phyloP scores from a whole-genome alignment of 1,140 invertebrate genomes.

The Melipona quadrifasciata region DNA sequence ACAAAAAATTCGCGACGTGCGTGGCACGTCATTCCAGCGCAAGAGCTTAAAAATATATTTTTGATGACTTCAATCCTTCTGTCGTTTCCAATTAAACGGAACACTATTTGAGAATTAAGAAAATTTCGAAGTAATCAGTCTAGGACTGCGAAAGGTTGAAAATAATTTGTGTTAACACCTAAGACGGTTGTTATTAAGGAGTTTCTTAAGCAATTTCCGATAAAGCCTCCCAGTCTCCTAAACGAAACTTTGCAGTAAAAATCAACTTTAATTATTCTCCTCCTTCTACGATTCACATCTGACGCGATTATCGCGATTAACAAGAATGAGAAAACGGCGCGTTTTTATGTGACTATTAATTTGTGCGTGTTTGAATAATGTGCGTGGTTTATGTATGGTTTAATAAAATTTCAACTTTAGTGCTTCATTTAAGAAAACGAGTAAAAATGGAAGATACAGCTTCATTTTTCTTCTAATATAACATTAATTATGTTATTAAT shows the following conservation, averaged over 20 bases:
- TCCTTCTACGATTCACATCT: not conserved
- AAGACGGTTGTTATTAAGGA: constrained; percentile 12
- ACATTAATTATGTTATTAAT: not conserved
- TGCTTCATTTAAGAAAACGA: not conserved
- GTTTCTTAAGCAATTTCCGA: constrained; percentile 21
- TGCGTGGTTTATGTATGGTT: not conserved
- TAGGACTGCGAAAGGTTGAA: constrained; percentile 6
- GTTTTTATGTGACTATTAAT: not conserved
- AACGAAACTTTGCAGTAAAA: constrained; percentile 16
- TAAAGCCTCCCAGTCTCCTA: not conserved
- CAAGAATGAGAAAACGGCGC: not conserved
- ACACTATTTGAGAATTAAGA: not conserved
- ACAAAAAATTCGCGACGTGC: no score
- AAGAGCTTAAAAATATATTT: no score
- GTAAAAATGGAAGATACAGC: not conserved
- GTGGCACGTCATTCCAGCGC: no score
- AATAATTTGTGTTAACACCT: constrained; percentile 22
- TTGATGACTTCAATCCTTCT: no score
- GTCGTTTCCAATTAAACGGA: not conserved
- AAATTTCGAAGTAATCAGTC: not conserved
- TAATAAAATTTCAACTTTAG: not conserved
- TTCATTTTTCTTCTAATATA: not conserved
- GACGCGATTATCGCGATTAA: not conserved
- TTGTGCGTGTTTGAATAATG: not conserved
- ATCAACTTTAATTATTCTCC: constrained; percentile 9